Evolutionary conservation across 2,113 vertebrate species (phyloP).

Genomic region (Ascaphus truei): DNA sequence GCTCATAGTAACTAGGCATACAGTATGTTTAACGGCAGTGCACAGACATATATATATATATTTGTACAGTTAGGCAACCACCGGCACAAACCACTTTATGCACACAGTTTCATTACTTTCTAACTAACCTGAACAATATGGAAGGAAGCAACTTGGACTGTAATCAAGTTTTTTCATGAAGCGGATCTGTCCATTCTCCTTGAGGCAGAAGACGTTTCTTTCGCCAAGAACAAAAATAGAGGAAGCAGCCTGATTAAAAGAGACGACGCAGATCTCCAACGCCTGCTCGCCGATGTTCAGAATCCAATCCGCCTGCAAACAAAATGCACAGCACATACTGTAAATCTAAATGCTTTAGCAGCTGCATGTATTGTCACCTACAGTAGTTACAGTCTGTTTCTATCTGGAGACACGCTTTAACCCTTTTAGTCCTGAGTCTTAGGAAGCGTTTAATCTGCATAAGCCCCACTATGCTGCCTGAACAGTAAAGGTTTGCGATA

Average conservation of each 20-base stretch:
- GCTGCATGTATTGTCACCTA: background rate
- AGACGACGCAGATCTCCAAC: conserved; percentile 76
- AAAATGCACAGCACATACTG: conserved; percentile 33
- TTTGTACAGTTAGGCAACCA: too few species aligned
- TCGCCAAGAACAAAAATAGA: conserved; percentile 89
- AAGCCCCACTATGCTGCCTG: too few species aligned
- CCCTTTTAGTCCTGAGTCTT: too few species aligned
- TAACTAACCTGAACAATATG: conserved; percentile 80
- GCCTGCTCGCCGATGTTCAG: conserved; percentile 90
- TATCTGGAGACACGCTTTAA: background rate
- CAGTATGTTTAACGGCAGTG: too few species aligned
- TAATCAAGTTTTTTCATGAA: conserved; percentile 97
- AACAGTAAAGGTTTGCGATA: too few species aligned
- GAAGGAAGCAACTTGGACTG: conserved; percentile 91
- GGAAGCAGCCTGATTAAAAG: conserved; percentile 70
- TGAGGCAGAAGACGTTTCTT: conserved; percentile 89
- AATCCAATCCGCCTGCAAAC: conserved; percentile 85
- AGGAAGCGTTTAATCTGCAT: too few species aligned
- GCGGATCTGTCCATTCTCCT: conserved; percentile 90
- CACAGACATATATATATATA: too few species aligned
- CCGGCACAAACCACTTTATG: too few species aligned
- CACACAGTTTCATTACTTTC: conserved; percentile 11
- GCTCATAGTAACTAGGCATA: too few species aligned
- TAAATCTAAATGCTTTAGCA: background rate
- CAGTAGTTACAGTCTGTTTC: background rate